Base-by-base conservation (phyloP, 2,113 vertebrate genomes). In the Globicephala melas region DNA sequence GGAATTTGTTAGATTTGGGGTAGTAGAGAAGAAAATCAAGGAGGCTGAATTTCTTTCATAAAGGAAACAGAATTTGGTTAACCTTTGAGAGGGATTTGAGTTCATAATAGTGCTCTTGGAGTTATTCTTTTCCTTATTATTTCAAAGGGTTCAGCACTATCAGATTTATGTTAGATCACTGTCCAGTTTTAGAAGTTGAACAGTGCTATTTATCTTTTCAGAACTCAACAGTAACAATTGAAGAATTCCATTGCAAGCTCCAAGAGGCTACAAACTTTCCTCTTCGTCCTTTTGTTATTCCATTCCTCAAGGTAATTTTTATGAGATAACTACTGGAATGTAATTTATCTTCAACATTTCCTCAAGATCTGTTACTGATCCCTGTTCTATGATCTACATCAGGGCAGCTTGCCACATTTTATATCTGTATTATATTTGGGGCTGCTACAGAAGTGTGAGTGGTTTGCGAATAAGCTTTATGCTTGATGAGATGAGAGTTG, bases 241-340 rank as follows among this genome's bases (percentile, higher is more conserved):
- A 99, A 98, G 99, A 99, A 98, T 99, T 99, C 97, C 99, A 99
- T 97, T 99, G 99, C 91, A 99, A 99, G 96, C 99, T 99, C 89
- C 99, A 99, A 96, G 99, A 99, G 97, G 99, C 99, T 2, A 99
- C 99, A 5, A 99, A 99, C 98, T 99, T 99, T 95, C 99, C 99
- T 53, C 98, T 99, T 53, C 99, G 99, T 92, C 99, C 99, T 0
- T 99, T 99, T 96, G 99, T 99, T 96, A 99, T 99, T 98, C 99
- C 99, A 62, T 99, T 99, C 92, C 99, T 99, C 65, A 99, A 99
- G 99, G 99, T 99, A 99, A 99, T 97, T 96, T 63, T 95, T 74
- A 15, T 62, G 28, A 87, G 47, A 86, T 86, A 53, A 58, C 36
- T 81, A 33, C 47, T 63, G 14, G 14, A 74, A n/a, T 86, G 14